Percentiles rank a stretch among this genome's conserved stretches.
Evolutionary conservation across 2,797 vertebrate genomes (phyloP).

Genomic region (Pangasius larnaudii): DNA sequence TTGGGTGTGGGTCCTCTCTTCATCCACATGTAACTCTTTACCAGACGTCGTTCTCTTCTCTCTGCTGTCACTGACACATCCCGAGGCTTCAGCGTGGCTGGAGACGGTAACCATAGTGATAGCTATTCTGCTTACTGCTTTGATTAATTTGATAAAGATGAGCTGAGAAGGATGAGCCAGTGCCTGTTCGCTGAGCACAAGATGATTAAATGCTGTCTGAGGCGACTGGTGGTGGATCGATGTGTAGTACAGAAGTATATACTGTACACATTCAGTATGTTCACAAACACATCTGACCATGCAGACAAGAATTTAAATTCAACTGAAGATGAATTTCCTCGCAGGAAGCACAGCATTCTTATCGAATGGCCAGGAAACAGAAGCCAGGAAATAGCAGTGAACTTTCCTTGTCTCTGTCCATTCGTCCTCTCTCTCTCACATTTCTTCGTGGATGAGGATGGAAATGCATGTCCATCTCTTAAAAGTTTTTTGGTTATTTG

Average conservation of each 20-base stretch:
- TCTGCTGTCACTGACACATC: conserved; percentile 7
- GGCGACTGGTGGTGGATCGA: neutral
- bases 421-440: neutral
- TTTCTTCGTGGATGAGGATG: neutral
- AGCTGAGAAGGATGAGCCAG: conserved; percentile 3
- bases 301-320: neutral
- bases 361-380: conserved; percentile 9
- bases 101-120: conserved; percentile 30
- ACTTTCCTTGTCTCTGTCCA: neutral
- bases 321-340: neutral
- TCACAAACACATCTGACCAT: neutral
- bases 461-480: neutral
- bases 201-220: neutral
- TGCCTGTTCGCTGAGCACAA: neutral
- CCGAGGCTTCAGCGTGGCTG: conserved; percentile 13
- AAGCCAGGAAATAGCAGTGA: neutral
- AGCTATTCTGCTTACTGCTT: neutral
- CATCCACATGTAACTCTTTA: neutral
- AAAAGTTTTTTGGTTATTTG: neutral
- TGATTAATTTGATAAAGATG: conserved; percentile 32
- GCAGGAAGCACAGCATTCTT: neutral
- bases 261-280: neutral
- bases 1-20: neutral
- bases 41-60: neutral
- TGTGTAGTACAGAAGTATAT: neutral